Percentiles rank a stretch among this genome's conserved stretches.
Conservation (phyloP, 2,797 vertebrate species). For the Sebastolobus altivelis region DNA sequence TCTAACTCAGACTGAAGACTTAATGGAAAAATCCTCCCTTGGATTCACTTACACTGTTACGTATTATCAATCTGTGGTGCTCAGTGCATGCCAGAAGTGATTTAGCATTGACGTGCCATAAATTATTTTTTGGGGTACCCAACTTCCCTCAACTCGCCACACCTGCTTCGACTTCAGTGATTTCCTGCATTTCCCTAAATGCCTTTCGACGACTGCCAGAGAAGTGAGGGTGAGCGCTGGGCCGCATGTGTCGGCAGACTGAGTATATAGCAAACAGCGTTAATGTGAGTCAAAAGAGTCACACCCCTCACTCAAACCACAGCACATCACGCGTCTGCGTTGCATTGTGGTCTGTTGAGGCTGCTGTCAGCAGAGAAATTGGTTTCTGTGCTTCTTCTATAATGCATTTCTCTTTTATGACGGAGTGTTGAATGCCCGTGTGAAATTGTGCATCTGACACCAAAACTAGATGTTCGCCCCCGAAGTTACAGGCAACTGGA, state of each 20-base stretch:
- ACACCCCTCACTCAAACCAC: conserved; percentile 42
- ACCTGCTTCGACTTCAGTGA: conserved; percentile 39
- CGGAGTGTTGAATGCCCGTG: conserved; percentile 58
- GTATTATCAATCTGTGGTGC: conserved; percentile 55
- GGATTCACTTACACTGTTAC: conserved; percentile 46
- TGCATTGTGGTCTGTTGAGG: conserved; percentile 67
- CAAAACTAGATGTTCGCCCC: conserved; percentile 58
- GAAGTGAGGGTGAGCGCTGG: conserved; percentile 15
- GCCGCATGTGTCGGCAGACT: conserved; percentile 8
- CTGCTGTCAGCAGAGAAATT: conserved; percentile 62
- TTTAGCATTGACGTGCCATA: conserved; percentile 48
- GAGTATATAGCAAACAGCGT: not conserved
- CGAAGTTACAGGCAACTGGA: conserved; percentile 45
- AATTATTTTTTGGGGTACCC: conserved; percentile 31
- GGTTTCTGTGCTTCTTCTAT: conserved; percentile 63
- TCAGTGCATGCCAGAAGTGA: conserved; percentile 44
- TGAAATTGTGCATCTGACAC: conserved; percentile 59
- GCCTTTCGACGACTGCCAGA: conserved; percentile 41
- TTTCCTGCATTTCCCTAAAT: conserved; percentile 50
- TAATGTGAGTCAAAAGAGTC: conserved; percentile 49
- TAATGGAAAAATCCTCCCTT: conserved; percentile 56
- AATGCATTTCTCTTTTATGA: conserved; percentile 71
- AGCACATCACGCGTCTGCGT: conserved; percentile 40
- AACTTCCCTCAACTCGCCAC: conserved; percentile 40
- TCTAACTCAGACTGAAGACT: conserved; percentile 53